These are phyloP conservation scores for Cynodonichthys magdalenae DNA, from an alignment of 2,797 vertebrate genomes.

Conservation along the genomic window DNA sequence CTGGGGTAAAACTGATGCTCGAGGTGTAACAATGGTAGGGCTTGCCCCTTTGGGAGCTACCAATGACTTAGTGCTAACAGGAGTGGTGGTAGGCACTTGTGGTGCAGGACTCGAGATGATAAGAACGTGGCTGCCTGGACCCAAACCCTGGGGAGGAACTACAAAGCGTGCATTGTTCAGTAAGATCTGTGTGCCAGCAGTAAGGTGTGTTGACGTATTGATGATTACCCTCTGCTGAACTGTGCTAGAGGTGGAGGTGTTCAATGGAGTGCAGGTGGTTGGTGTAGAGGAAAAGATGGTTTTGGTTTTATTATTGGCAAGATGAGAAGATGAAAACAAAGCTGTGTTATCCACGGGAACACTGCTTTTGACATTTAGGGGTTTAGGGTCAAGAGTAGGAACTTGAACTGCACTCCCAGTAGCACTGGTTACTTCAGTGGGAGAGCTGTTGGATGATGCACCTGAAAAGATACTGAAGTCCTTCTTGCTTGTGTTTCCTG, in stretches of 20 bases:
- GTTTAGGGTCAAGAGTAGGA: conserved; percentile 16
- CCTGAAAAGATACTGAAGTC: conserved; percentile 36
- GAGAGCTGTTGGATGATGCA: conserved; percentile 37
- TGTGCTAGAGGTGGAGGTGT: conserved; percentile 74
- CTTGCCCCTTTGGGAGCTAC: conserved; percentile 58
- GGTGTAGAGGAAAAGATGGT: conserved; percentile 16
- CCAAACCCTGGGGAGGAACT: conserved; percentile 94
- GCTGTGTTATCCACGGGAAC: conserved; percentile 28
- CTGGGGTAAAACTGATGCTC: conserved; percentile 46
- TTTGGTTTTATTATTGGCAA: conserved; percentile 40
- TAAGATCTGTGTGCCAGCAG: conserved; percentile 94
- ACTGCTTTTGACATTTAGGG: conserved; percentile 31
- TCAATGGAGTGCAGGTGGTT: conserved; percentile 27
- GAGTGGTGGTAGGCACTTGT: conserved; percentile 68
- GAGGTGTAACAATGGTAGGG: conserved; percentile 50
- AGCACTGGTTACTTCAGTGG: conserved; percentile 42
- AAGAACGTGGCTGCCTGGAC: conserved; percentile 91
- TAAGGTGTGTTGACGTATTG: conserved; percentile 89
- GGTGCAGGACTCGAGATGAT: conserved; percentile 83
- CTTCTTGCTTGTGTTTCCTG: conserved; percentile 48
- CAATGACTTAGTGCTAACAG: conserved; percentile 39
- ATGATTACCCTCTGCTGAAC: conserved; percentile 93
- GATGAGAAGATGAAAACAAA: conserved; percentile 27
- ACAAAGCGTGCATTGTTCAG: conserved; percentile 91
- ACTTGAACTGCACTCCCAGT: conserved; percentile 33